Evolutionary conservation across 2,888 invertebrate genomes (phyloP).

Genomic region (Proisotoma minuta): DNA sequence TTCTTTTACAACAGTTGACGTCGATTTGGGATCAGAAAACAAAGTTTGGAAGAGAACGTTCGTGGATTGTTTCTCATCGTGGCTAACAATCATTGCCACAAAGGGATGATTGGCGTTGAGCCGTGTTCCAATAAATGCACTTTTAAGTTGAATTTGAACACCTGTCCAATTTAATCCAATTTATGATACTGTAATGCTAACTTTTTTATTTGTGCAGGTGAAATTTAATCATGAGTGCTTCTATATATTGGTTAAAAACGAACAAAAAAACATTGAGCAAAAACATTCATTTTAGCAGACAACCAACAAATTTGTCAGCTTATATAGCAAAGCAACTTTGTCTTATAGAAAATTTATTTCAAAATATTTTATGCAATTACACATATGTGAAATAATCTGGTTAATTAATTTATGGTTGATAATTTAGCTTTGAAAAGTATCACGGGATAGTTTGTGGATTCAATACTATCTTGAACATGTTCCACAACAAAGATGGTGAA

Average conservation of each 20-base stretch:
- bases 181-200: too few relatives aligned
- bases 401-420: neutral
- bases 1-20: neutral
- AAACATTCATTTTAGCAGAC: too few relatives aligned
- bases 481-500: conserved; percentile 21
- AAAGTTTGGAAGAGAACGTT: neutral
- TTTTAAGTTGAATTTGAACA: conserved; percentile 3
- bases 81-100: neutral
- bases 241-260: too few relatives aligned
- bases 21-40: neutral
- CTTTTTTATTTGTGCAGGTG: too few relatives aligned
- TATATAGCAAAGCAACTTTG: too few relatives aligned
- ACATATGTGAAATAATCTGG: neutral
- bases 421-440: neutral
- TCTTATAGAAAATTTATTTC: too few relatives aligned
- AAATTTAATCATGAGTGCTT: too few relatives aligned
- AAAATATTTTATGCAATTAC: neutral
- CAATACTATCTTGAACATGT: neutral
- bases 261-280: too few relatives aligned
- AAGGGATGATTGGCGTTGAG: conserved; percentile 1
- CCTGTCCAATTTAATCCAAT: neutral
- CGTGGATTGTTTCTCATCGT: neutral
- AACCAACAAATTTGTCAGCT: too few relatives aligned
- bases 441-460: neutral
- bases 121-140: conserved; percentile 4